Evolutionary conservation across 2,888 invertebrate species (phyloP).

Genomic region (Pherbina coryleti): DNA sequence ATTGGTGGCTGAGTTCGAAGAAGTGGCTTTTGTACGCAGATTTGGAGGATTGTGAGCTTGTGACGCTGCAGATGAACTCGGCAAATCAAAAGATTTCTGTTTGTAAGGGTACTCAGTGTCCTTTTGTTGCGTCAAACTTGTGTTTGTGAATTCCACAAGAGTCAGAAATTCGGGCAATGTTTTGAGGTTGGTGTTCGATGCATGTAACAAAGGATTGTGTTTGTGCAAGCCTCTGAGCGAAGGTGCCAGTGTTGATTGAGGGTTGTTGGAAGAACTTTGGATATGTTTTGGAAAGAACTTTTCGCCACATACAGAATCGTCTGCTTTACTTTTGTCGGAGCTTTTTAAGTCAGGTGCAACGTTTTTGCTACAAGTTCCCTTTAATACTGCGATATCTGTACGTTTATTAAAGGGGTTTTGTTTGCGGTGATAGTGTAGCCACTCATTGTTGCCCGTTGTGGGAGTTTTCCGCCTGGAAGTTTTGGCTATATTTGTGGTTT

Average conservation of each 20-base stretch:
- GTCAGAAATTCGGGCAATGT: constrained; percentile 80
- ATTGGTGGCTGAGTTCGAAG: constrained; percentile 57
- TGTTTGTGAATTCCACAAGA: constrained; percentile 73
- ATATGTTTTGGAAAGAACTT: constrained; percentile 33
- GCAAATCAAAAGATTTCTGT: constrained; percentile 61
- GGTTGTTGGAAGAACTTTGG: constrained; percentile 44
- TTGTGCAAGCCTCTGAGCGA: constrained; percentile 55
- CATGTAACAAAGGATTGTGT: constrained; percentile 60
- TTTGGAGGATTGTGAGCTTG: constrained; percentile 18
- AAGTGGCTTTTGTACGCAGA: constrained; percentile 47
- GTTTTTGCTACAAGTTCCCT: constrained; percentile 5
- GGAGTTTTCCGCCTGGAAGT: constrained; percentile 54
- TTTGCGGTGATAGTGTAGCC: constrained; percentile 60
- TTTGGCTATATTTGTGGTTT: constrained; percentile 32
- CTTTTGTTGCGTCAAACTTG: neutral
- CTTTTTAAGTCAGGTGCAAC: constrained; percentile 29
- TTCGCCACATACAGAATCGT: constrained; percentile 32
- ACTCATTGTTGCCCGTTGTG: constrained; percentile 54
- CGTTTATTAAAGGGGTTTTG: constrained; percentile 56
- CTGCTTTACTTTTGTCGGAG: constrained; percentile 39
- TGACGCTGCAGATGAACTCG: constrained; percentile 44
- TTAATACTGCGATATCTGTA: constrained; percentile 16
- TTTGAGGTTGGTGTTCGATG: constrained; percentile 78
- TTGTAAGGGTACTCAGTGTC: constrained; percentile 56
- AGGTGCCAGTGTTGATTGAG: constrained; percentile 38